A percentile compares a stretch with the other conserved stretches of the same genome.
These are phyloP conservation scores for Karalla daura DNA, from an alignment of 2,797 vertebrate species.

Conservation along the genomic window DNA sequence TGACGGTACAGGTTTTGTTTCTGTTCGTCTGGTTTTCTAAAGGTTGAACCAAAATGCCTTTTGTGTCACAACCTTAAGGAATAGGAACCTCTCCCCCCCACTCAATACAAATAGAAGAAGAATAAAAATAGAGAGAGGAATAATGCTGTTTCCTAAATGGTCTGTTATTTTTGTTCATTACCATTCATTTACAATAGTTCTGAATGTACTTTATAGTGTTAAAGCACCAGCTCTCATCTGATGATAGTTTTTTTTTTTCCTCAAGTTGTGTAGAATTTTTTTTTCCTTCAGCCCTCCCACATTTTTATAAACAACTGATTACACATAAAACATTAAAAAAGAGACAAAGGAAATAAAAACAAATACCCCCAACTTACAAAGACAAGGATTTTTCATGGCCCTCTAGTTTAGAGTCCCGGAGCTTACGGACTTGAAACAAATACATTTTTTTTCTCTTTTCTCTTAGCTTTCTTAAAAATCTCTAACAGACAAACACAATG, in stretches of 20 bases:
- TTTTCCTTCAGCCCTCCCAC: slow-evolving; percentile 91
- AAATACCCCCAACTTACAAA: slow-evolving; percentile 88
- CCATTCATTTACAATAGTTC: slow-evolving; percentile 86
- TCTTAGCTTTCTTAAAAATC: slow-evolving; percentile 88
- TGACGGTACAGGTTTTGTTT: slow-evolving; percentile 39
- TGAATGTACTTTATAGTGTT: slow-evolving; percentile 89
- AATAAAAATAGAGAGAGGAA: slow-evolving; percentile 82
- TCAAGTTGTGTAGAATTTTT: slow-evolving; percentile 84
- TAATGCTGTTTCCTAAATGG: slow-evolving; percentile 86
- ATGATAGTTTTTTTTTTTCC: slow-evolving; percentile 76
- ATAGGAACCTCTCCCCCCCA: slow-evolving; percentile 81
- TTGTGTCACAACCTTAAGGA: slow-evolving; percentile 83
- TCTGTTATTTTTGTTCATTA: slow-evolving; percentile 86
- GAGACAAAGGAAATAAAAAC: slow-evolving; percentile 84
- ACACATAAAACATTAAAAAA: slow-evolving; percentile 86
- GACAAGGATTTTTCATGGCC: slow-evolving; percentile 87
- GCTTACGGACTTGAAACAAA: slow-evolving; percentile 90
- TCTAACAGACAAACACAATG: slow-evolving; percentile 94
- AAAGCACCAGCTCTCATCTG: slow-evolving; percentile 89
- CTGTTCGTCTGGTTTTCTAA: slow-evolving; percentile 57
- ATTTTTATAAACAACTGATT: slow-evolving; percentile 88
- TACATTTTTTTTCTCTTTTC: slow-evolving; percentile 85
- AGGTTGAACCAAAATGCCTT: slow-evolving; percentile 86
- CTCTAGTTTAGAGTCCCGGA: slow-evolving; percentile 93
- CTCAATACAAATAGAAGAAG: slow-evolving; percentile 87